Evolutionary conservation across 2,797 vertebrate genomes (phyloP), one percentile per base, ranked within the genome.

Genomic region (Aldrovandia affinis): DNA sequence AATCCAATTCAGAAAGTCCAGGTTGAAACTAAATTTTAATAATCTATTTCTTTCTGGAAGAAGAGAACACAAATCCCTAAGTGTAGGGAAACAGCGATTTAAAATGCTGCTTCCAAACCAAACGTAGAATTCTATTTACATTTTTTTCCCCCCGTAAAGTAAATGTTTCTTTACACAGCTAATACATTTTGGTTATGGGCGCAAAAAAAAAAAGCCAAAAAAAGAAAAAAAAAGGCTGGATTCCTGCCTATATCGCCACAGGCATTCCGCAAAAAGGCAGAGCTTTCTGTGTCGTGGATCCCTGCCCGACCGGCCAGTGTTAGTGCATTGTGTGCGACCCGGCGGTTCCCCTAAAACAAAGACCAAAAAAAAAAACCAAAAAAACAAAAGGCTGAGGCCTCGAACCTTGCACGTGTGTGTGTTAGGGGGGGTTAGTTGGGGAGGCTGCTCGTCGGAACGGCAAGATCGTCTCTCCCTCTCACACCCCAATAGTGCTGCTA

Each of bases 51-150:
- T 87, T 86, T 89, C 88, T 90, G 91, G 89, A 91, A 92, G 92
- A 94, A 86, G 92, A 93, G 92, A 92, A 92, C 93, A 39, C 86
- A 85, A 83, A 70, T 63, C 25, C 88, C 81, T 89, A 88, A 84
- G 87, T 91, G 90, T 93, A 87, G 85, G 92, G 88, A 91, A 89
- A 83, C 81, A 91, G 90, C 91, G 89, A 91, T 91, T 86, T 83
- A 92, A 91, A 91, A 92, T 90, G 91, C 82, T 88, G 89, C 90
- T 83, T 61, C 89, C 85, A 90, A 91, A 92, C 89, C 86, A 87
- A 92, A 93, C 87, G 73, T 89, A 86, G 47, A 89, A 88, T 85
- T 86, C 85, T 94, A 94, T 94, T 88, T 94, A 95, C 92, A 92
- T 86, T 83, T 84, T 85, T 81, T 83, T 3, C 84, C 81, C 25